phyloP scores from a whole-genome alignment of 2,888 invertebrate genomes.

The Zhengitettix transpicula region DNA sequence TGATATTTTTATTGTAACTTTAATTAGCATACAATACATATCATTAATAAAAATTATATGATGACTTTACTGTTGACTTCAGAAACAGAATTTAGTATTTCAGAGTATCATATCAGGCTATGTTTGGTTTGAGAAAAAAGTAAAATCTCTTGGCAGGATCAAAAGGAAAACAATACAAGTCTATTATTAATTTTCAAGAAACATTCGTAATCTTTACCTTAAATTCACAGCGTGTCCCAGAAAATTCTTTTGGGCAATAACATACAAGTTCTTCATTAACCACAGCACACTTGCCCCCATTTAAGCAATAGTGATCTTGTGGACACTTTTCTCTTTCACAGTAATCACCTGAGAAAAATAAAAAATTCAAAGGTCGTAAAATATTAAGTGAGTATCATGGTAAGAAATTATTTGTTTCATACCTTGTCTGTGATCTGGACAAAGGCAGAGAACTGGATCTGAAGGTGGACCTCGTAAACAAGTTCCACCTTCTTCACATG shows the following conservation, averaged over 20 bases:
- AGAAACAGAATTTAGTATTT: too few relatives aligned
- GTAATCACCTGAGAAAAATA: slow-evolving; percentile 7
- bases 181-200: too few relatives aligned
- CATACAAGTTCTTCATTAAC: slow-evolving; percentile 1
- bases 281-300: slow-evolving; percentile 5
- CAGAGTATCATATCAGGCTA: too few relatives aligned
- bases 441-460: slow-evolving; percentile 7
- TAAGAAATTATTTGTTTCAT: not conserved
- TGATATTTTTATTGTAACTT: too few relatives aligned
- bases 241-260: slow-evolving; percentile 4
- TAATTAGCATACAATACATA: too few relatives aligned
- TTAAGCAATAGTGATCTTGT: slow-evolving; percentile 3
- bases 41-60: too few relatives aligned
- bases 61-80: too few relatives aligned
- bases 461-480: slow-evolving; percentile 8
- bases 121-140: too few relatives aligned
- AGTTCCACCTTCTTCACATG: slow-evolving; percentile 7
- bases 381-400: not conserved
- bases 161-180: too few relatives aligned
- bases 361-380: not conserved
- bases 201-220: not conserved
- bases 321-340: slow-evolving; percentile 8
- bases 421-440: slow-evolving; percentile 8
- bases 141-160: too few relatives aligned
- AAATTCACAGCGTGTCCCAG: not conserved